These are phyloP conservation scores for Sinelater perroti DNA, from an alignment of 2,888 invertebrate species.

Conservation along the genomic window DNA sequence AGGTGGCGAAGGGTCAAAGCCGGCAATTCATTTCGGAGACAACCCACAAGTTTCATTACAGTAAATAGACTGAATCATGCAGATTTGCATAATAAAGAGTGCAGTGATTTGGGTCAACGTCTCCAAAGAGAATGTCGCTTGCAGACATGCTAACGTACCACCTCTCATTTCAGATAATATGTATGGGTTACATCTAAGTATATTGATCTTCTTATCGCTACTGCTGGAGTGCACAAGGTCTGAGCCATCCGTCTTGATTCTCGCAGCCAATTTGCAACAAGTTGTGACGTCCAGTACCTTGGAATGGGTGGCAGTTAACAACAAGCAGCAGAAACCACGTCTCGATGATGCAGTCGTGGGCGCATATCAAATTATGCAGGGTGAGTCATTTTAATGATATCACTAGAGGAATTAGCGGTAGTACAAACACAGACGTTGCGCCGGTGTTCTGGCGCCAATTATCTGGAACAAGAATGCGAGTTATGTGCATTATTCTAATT, in stretches of 20 bases:
- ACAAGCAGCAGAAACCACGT: constrained; percentile 55
- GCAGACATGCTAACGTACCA: too few relatives aligned
- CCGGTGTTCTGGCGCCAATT: too few relatives aligned
- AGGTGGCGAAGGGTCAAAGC: constrained; percentile 5
- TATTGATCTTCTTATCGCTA: constrained; percentile 28
- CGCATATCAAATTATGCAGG: constrained; percentile 55
- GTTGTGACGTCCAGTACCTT: constrained; percentile 82
- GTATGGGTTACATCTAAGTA: constrained; percentile 35
- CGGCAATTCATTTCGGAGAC: constrained; percentile 51
- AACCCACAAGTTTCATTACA: constrained; percentile 45
- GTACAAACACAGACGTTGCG: too few relatives aligned
- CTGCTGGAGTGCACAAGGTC: constrained; percentile 25
- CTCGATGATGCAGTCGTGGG: constrained; percentile 75
- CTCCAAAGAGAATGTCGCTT: neutral
- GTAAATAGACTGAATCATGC: constrained; percentile 39
- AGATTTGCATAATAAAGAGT: constrained; percentile 14
- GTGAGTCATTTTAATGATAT: constrained; percentile 5
- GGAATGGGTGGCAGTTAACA: constrained; percentile 72
- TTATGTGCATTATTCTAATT: too few relatives aligned
- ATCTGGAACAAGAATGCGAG: too few relatives aligned
- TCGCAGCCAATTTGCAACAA: constrained; percentile 65
- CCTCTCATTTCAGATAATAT: constrained; percentile 41
- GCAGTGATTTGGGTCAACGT: constrained; percentile 23
- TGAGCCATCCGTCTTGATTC: constrained; percentile 53
- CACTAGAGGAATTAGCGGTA: too few relatives aligned